phyloP scores from a whole-genome alignment of 2,113 vertebrate genomes.

The Benitochromis conjunctus region DNA sequence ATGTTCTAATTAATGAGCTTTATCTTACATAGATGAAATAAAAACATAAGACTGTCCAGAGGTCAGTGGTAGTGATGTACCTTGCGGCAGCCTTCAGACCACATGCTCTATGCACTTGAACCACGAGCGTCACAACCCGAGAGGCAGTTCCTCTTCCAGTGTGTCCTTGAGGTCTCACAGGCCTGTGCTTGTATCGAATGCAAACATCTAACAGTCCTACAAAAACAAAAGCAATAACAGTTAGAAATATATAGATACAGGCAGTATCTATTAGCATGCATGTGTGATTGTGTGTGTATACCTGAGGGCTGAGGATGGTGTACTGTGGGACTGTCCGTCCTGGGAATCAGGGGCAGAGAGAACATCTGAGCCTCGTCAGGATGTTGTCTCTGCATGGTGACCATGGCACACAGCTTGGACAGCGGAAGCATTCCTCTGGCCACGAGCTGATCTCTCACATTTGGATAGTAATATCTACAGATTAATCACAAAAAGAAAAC shows the following conservation, averaged over 20 bases:
- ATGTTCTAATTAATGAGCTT: neutral
- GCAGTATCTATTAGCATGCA: neutral
- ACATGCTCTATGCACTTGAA: slow-evolving; percentile 84
- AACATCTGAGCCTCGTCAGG: slow-evolving; percentile 81
- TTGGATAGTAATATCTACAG: slow-evolving; percentile 95
- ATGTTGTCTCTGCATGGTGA: slow-evolving; percentile 82
- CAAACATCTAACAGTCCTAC: slow-evolving; percentile 86
- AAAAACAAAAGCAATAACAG: neutral
- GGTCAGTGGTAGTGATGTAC: slow-evolving; percentile 58
- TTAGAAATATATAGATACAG: neutral
- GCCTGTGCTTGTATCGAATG: slow-evolving; percentile 78
- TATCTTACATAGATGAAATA: neutral
- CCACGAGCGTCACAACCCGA: slow-evolving; percentile 74
- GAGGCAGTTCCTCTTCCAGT: slow-evolving; percentile 62
- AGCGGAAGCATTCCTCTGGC: slow-evolving; percentile 85
- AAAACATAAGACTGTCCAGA: neutral
- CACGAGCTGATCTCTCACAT: slow-evolving; percentile 92
- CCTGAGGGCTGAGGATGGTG: slow-evolving; percentile 76
- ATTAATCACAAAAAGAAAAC: neutral
- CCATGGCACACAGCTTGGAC: slow-evolving; percentile 89
- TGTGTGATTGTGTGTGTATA: slow-evolving; percentile 32
- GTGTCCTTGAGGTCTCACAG: slow-evolving; percentile 50
- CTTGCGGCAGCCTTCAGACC: slow-evolving; percentile 90
- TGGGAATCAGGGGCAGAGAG: slow-evolving; percentile 81
- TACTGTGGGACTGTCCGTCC: slow-evolving; percentile 60